These are phyloP conservation scores for Mizuhopecten yessoensis DNA, from an alignment of 1,140 invertebrate genomes.

Conservation along the genomic window DNA sequence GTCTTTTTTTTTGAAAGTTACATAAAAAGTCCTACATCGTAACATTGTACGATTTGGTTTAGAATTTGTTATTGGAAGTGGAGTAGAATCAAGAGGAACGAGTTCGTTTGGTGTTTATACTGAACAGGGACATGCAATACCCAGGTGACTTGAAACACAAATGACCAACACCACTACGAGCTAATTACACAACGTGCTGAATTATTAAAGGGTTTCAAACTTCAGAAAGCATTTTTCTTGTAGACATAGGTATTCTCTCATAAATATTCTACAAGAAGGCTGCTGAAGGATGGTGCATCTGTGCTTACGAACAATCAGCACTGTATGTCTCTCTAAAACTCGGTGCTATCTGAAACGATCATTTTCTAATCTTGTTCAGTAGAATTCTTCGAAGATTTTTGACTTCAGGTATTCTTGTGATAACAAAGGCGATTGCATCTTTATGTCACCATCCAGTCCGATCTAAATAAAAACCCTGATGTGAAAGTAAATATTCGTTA, in stretches of 20 bases:
- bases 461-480: no score
- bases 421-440: no score
- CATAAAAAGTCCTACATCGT: background rate
- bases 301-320: background rate
- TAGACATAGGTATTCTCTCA: constrained; percentile 18
- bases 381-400: no score
- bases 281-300: background rate
- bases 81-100: background rate
- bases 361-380: no score
- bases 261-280: background rate
- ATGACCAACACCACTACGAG: background rate
- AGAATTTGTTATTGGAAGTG: background rate
- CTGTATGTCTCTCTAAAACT: background rate
- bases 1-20: background rate
- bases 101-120: background rate
- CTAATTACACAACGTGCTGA: constrained; percentile 15
- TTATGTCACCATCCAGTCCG: no score
- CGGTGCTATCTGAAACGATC: no score
- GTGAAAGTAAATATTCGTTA: no score
- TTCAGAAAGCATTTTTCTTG: constrained; percentile 12
- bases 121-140: background rate
- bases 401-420: no score
- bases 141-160: background rate
- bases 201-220: constrained; percentile 11
- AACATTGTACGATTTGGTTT: background rate